Conservation (phyloP, 1,140 invertebrate genomes). For the Trinorchestia longiramus region DNA sequence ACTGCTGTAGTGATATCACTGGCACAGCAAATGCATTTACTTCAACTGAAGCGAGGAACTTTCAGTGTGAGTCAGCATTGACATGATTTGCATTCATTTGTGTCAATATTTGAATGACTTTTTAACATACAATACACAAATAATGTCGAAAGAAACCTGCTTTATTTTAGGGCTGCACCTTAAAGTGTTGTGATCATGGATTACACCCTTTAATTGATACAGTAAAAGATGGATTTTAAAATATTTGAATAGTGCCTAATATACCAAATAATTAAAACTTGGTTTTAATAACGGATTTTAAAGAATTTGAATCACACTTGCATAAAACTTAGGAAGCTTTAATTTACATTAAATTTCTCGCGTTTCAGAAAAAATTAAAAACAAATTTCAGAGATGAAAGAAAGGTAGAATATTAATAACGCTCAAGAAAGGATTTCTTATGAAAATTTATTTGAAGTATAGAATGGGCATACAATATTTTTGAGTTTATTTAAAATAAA, state of each 20-base stretch:
- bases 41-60: background rate
- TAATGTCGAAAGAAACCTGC: background rate
- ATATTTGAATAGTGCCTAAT: background rate
- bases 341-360: no score
- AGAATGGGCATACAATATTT: no score
- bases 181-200: no score
- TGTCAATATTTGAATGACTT: background rate
- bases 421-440: no score
- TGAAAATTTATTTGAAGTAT: no score
- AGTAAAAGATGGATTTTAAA: background rate
- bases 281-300: background rate
- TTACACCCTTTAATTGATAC: background rate
- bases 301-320: no score
- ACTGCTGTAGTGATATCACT: background rate
- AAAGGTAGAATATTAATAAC: no score
- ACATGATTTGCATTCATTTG: background rate
- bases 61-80: background rate
- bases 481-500: no score
- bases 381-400: no score
- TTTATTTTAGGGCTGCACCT: background rate
- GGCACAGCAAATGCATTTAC: background rate
- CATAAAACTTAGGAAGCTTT: no score
- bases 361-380: no score
- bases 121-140: background rate
- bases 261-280: background rate